Percentiles rank a stretch among this genome's conserved stretches.
Conservation (phyloP, 2,888 invertebrate species). For the Coelopa pilipes region DNA sequence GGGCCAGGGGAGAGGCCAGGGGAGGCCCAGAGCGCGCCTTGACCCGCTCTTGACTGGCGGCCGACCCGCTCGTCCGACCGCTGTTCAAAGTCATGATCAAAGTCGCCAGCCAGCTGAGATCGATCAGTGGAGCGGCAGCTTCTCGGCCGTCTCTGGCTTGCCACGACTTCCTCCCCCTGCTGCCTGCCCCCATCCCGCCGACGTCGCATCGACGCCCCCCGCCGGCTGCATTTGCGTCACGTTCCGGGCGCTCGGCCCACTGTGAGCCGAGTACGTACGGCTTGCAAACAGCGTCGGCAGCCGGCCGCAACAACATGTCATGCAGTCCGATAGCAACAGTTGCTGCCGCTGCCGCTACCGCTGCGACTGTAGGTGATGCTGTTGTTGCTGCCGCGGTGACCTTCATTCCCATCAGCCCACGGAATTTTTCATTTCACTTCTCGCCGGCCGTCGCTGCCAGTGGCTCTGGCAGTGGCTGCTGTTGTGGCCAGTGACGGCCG, state of each 20-base stretch:
- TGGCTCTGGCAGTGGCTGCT: constrained; percentile 14
- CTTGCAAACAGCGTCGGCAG: background rate
- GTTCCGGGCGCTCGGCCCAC: background rate
- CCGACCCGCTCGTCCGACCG: background rate
- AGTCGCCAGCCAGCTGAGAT: constrained; percentile 20
- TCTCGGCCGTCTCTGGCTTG: background rate
- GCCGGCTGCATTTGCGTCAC: too few relatives aligned
- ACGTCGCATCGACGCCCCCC: too few relatives aligned
- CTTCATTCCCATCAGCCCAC: constrained; percentile 37
- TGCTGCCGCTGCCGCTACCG: constrained; percentile 11
- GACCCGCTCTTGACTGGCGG: constrained; percentile 1
- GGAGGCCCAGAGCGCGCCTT: background rate
- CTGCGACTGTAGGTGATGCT: constrained; percentile 14
- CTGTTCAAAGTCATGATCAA: constrained; percentile 34
- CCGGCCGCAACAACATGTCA: constrained; percentile 22
- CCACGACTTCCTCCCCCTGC: background rate
- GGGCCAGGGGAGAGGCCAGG: too few relatives aligned
- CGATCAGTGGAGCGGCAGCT: constrained; percentile 9
- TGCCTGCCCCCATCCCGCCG: background rate
- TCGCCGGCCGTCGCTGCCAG: background rate
- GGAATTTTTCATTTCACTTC: constrained; percentile 1
- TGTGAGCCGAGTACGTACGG: background rate
- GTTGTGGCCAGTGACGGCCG: constrained; percentile 8
- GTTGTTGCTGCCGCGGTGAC: constrained; percentile 19
- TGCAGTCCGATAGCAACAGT: constrained; percentile 18